A percentile compares a stretch with the other conserved stretches of the same genome.
Conservation (phyloP, 92 coral and sea anemone species). For the Porites cylindrica region DNA sequence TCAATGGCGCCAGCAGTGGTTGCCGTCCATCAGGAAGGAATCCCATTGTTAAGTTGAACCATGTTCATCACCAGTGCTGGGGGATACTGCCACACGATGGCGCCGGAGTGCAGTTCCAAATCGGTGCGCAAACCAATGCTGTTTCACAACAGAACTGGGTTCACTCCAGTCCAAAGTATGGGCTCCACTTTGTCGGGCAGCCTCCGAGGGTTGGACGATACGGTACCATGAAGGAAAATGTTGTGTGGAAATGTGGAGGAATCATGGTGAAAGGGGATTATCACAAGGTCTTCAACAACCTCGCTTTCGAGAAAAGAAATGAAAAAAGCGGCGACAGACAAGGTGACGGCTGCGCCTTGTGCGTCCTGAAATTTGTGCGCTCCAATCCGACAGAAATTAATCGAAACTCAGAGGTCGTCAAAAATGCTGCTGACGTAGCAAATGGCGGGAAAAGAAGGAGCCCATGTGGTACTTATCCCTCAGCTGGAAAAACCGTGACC, state of each 20-base stretch:
- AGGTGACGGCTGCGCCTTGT: constrained; percentile 66
- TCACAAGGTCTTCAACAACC: constrained; percentile 66
- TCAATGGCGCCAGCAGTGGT: constrained; percentile 60
- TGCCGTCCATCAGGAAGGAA: constrained; percentile 36
- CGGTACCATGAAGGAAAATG: constrained; percentile 73
- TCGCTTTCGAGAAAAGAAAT: constrained; percentile 64
- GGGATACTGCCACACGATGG: constrained; percentile 68
- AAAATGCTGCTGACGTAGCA: constrained; percentile 77
- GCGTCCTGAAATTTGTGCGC: constrained; percentile 70
- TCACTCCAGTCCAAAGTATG: constrained; percentile 78
- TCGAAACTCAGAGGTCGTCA: constrained; percentile 46
- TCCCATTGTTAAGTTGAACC: constrained; percentile 48
- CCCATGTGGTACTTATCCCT: constrained; percentile 37
- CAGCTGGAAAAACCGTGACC: constrained; percentile 60
- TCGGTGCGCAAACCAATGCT: constrained; percentile 63
- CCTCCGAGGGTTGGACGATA: constrained; percentile 66
- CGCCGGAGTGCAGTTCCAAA: constrained; percentile 60
- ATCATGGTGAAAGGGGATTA: constrained; percentile 75
- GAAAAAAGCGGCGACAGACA: constrained; percentile 57
- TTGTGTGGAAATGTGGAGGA: constrained; percentile 76
- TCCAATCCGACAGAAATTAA: constrained; percentile 64
- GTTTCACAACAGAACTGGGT: constrained; percentile 71
- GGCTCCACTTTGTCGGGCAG: constrained; percentile 69
- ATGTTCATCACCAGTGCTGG: constrained; percentile 70
- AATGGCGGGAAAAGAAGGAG: constrained; percentile 67